Evolutionary conservation across 1,140 invertebrate genomes (phyloP).

Genomic region (Watersipora subatra): DNA sequence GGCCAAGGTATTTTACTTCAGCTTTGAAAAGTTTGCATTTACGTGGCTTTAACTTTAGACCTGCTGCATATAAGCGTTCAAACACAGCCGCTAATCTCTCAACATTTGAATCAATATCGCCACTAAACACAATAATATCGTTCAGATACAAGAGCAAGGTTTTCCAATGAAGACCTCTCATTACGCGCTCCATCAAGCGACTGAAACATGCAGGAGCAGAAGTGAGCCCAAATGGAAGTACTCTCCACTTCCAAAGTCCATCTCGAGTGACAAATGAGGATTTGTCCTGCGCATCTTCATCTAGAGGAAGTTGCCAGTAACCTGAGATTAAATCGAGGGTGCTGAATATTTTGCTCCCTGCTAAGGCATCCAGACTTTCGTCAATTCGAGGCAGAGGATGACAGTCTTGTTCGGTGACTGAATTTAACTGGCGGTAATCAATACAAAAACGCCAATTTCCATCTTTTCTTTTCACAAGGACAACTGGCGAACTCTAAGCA

Average conservation of each 20-base stretch:
- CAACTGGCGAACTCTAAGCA: conserved; percentile 42
- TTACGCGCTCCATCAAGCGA: conserved; percentile 12
- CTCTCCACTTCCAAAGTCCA: too few relatives aligned
- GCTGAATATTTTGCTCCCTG: too few relatives aligned
- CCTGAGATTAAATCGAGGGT: background rate
- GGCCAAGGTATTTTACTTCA: background rate
- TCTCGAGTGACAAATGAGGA: too few relatives aligned
- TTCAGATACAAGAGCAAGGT: conserved; percentile 4
- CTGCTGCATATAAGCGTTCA: conserved; percentile 9
- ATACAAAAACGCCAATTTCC: conserved; percentile 17
- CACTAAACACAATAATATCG: too few relatives aligned
- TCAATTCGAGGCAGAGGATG: conserved; percentile 5
- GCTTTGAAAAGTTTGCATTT: conserved; percentile 3
- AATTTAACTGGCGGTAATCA: conserved; percentile 9
- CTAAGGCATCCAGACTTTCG: background rate
- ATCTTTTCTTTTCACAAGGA: too few relatives aligned
- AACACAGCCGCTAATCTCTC: background rate
- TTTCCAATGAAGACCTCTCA: conserved; percentile 7
- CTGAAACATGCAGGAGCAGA: too few relatives aligned
- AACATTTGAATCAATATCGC: conserved; percentile 14
- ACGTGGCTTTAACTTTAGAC: conserved; percentile 18
- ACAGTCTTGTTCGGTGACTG: background rate
- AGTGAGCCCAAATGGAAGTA: too few relatives aligned
- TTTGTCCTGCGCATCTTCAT: conserved; percentile 9
- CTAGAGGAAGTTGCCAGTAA: background rate